A percentile compares a stretch with the other conserved stretches of the same genome.
phyloP scores from a whole-genome alignment of 2,888 invertebrate species.

The Philereme transversata region DNA sequence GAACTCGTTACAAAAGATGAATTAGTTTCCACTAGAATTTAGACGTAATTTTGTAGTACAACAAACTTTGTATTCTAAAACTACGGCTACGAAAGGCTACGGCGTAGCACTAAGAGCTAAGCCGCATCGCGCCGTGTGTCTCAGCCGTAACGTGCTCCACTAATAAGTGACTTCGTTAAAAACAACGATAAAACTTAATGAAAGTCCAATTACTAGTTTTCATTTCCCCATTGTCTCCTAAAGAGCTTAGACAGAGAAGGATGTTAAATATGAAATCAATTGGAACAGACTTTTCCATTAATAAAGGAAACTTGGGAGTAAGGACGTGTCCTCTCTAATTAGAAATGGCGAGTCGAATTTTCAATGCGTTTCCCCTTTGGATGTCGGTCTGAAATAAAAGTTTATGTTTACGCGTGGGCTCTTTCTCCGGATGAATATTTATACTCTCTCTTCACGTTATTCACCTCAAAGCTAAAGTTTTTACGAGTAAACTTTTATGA shows the following conservation, averaged over 20 bases:
- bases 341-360: slow-evolving; percentile 80
- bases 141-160: slow-evolving; percentile 16
- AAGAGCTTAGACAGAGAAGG: slow-evolving; percentile 44
- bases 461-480: slow-evolving; percentile 72
- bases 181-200: slow-evolving; percentile 29
- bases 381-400: slow-evolving; percentile 78
- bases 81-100: slow-evolving; percentile 24
- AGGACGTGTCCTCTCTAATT: slow-evolving; percentile 76
- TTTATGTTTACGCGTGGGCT: slow-evolving; percentile 78
- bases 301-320: slow-evolving; percentile 68
- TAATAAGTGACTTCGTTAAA: slow-evolving; percentile 35
- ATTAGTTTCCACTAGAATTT: too few relatives aligned
- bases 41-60: too few relatives aligned
- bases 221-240: slow-evolving; percentile 32
- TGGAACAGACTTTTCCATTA: slow-evolving; percentile 73
- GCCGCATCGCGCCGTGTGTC: slow-evolving; percentile 9
- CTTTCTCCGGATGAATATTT: slow-evolving; percentile 76
- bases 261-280: slow-evolving; percentile 77
- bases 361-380: slow-evolving; percentile 70
- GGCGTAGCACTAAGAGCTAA: slow-evolving; percentile 32
- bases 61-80: too few relatives aligned
- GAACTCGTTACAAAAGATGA: too few relatives aligned
- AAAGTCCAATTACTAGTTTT: slow-evolving; percentile 32
- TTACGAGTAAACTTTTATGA: slow-evolving; percentile 64
- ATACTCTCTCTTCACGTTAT: slow-evolving; percentile 71